Base-by-base conservation (phyloP, 2,888 invertebrate species). In the Chesias legatella region DNA sequence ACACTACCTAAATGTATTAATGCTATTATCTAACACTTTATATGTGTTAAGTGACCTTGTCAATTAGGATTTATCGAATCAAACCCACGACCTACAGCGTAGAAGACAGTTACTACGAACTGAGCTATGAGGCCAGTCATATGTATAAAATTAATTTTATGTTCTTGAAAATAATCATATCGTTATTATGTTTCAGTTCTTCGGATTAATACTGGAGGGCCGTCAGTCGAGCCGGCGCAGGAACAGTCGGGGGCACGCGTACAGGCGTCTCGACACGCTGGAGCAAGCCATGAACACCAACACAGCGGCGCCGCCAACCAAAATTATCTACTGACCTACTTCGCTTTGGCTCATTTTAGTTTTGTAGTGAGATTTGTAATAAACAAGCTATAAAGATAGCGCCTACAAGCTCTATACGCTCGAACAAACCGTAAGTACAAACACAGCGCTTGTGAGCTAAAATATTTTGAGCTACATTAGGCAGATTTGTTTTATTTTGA, bases 211-310 rank as follows among this genome's bases (percentile, higher is more conserved):
- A 45, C 64, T 88, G 6, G 88, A 88, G 55, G 88, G 88, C 0
- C 67, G 88, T 4, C 82, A 82, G 41, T 42, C 67, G 0, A 73
- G 75, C 1, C 75, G 85, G 1, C 77, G 88, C 5, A 70, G 88
- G 29, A 84, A 78, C 57, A 83, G 84, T 51, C 68, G 88, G 1
- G 86, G 86, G 0, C 86, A 85, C 54, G 69, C 85, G 0, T 88
- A 88, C 63, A 68, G 81, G 4, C 78, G 88, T 0, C 70, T 88
- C 4, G 88, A 88, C 51, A 88, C 88, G 0, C 50, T 88, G 5
- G 88, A 88, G 42, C 86, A 88, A 48, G 88, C 86, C 0, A 85
- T 88, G 82, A 83, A 68, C 46, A 57, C 79, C 1, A 80, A 67
- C 53, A 60, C 75, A 0, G 56, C 80, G 0, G 82, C 84, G 4